These are phyloP conservation scores for Gibbula magus DNA, from an alignment of 2,888 invertebrate species.

Conservation along the genomic window DNA sequence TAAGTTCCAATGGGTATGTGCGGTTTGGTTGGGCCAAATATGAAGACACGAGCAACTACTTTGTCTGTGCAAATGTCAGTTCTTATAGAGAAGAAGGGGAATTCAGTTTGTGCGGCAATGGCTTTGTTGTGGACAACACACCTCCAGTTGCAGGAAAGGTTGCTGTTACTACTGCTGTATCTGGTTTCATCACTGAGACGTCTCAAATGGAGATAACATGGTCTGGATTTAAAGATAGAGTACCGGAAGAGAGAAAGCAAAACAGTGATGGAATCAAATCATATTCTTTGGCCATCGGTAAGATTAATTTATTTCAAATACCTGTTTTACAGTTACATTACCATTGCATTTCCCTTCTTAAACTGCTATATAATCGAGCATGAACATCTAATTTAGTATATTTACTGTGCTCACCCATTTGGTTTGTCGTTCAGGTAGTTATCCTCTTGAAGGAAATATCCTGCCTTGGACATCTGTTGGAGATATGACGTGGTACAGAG, in stretches of 20 bases:
- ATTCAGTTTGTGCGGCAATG: background rate
- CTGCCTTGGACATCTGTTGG: background rate
- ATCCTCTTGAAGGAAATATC: background rate
- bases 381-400: too few species aligned
- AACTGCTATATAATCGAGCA: too few species aligned
- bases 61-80: constrained; percentile 8
- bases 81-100: background rate
- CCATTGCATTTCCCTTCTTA: too few species aligned
- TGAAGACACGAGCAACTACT: background rate
- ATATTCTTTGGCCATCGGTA: background rate
- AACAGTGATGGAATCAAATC: background rate
- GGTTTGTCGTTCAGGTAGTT: background rate
- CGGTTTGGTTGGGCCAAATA: background rate
- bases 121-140: constrained; percentile 9
- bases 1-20: background rate
- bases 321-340: background rate
- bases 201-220: background rate
- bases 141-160: background rate
- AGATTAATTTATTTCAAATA: background rate
- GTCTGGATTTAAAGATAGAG: background rate
- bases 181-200: background rate
- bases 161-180: background rate
- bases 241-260: background rate
- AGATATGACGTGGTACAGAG: background rate
- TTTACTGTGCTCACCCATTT: too few species aligned